These are phyloP conservation scores for Sinocyclocheilus anshuiensis DNA, from an alignment of 2,113 vertebrate species.

Conservation along the genomic window DNA sequence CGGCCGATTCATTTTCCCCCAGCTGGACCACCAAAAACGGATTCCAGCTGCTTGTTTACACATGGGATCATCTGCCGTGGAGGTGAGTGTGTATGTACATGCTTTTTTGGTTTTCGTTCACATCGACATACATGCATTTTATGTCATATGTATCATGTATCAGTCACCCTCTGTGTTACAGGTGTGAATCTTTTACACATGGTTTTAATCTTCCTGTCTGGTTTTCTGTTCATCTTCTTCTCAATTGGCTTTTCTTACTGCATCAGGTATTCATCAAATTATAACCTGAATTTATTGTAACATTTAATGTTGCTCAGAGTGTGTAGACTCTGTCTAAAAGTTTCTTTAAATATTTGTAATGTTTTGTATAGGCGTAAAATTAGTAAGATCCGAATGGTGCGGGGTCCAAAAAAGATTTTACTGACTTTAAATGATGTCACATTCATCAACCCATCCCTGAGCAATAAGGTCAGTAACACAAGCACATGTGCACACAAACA, in stretches of 20 bases:
- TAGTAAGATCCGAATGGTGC: constrained; percentile 70
- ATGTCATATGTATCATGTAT: too few species aligned
- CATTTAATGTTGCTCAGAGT: not conserved
- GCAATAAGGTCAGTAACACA: constrained; percentile 75
- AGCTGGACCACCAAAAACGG: constrained; percentile 67
- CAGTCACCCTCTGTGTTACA: constrained; percentile 51
- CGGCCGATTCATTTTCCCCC: constrained; percentile 75
- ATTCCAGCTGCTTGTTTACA: constrained; percentile 79
- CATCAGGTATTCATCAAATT: constrained; percentile 68
- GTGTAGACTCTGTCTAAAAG: not conserved
- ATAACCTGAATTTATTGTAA: not conserved
- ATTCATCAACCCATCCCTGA: constrained; percentile 80
- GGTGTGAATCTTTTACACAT: constrained; percentile 73
- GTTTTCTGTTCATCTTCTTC: constrained; percentile 49
- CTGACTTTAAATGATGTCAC: constrained; percentile 78
- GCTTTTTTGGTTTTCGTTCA: not conserved
- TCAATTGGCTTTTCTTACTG: constrained; percentile 64
- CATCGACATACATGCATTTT: not conserved
- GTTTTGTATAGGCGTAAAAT: constrained; percentile 70
- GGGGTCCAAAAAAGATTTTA: constrained; percentile 77
- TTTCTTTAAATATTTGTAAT: not conserved
- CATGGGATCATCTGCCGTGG: constrained; percentile 76
- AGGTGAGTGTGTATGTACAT: constrained; percentile 63
- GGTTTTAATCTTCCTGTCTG: constrained; percentile 61
- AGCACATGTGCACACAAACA: not conserved